Evolutionary conservation across 2,888 invertebrate genomes (phyloP), one percentile per base, ranked within the genome.

Genomic region (Lithosia quadra): DNA sequence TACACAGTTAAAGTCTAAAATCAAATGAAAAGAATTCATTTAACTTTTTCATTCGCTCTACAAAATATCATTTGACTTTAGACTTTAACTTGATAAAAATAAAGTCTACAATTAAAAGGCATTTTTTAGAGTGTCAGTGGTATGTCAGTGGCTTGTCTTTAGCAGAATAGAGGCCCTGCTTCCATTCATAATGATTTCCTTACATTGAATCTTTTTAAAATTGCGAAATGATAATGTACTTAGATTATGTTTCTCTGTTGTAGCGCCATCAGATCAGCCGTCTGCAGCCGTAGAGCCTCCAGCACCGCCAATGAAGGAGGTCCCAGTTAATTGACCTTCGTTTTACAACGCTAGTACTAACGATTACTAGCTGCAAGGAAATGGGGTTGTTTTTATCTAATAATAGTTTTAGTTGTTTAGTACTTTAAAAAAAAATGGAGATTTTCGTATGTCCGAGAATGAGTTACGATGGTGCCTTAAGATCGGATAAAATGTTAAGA

Each of bases 291-390:
- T 77, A 2, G 86, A 86, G 2, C 36, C 65, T 0, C 33, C 64
- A 1, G 69, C 76, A 0, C 86, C 80, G 49, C 70, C 84, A 0
- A 73, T 87, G 33, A n/a, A n/a, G n/a, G 89, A 88, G 57, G 87
- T 91, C 4, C 85, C 91, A 0, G 90, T 90, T 56, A 91, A 89
- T 75, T 91, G 84, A 91, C 75, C 61, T 13, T 58, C 71, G 55
- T 78, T 81, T 34, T 80, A 80, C 64, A 81, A 82, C 36, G 33
- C 28, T 33, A 28, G 34, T 28, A 56, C 13, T 24, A 34, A 18
- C 24, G 13, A 56, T n/a, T 0, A 64, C 36, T 64, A 64, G 53
- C 10, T 8, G 4, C 24, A 53, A 53, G 49, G 11, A 21, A 21
- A 63, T 10, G 11, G 21, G 60, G 33, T 63, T 33, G 21, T 33